A percentile compares a stretch with the other conserved stretches of the same genome.
phyloP scores from a whole-genome alignment of 64 coral and sea anemone genomes.

The Montipora foliosa region DNA sequence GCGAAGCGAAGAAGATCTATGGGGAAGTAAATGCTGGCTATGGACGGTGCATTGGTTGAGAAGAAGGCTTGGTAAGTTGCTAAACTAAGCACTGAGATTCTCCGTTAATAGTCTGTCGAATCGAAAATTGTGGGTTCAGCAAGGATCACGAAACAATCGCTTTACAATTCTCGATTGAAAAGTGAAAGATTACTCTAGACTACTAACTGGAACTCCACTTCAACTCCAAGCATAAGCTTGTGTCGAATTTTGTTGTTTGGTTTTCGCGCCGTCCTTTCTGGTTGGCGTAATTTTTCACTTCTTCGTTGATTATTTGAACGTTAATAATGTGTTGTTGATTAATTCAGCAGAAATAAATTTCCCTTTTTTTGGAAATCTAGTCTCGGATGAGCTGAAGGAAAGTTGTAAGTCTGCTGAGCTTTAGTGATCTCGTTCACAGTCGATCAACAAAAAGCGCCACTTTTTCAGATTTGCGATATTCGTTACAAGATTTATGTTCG shows the following conservation, averaged over 20 bases:
- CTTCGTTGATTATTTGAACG: neutral
- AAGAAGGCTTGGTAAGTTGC: constrained; percentile 43
- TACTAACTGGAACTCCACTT: neutral
- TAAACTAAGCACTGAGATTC: neutral
- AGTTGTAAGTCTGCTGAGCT: neutral
- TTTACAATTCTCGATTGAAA: neutral
- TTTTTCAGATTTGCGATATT: neutral
- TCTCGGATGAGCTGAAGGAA: neutral
- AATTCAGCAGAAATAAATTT: too few species aligned
- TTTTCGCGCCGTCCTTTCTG: neutral
- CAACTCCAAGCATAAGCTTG: neutral
- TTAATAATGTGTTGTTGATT: neutral
- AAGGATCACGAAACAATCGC: too few species aligned
- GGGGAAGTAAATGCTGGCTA: neutral
- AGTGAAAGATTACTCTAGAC: neutral
- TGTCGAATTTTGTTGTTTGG: neutral
- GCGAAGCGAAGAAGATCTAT: neutral
- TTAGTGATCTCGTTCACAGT: neutral
- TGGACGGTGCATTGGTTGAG: constrained; percentile 25
- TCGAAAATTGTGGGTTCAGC: neutral
- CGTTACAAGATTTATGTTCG: neutral
- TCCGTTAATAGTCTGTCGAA: neutral
- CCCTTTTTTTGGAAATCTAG: too few species aligned
- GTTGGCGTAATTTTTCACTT: neutral
- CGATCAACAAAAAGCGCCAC: neutral